phyloP scores from a whole-genome alignment of 2,888 invertebrate species.

The Helleia helle region DNA sequence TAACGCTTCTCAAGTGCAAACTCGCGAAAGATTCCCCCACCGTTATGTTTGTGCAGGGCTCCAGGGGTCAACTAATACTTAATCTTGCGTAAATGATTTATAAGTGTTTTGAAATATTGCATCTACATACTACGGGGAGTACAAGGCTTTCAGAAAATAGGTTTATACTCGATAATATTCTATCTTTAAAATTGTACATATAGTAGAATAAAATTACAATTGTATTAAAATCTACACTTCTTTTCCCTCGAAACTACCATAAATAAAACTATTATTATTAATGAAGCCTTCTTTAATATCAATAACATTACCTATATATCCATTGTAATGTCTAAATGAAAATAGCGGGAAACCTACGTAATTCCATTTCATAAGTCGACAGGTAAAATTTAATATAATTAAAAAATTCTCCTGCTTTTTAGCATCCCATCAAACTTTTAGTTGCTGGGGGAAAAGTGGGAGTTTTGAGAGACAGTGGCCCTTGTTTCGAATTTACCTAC shows the following conservation, averaged over 20 bases:
- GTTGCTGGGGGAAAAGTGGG: slow-evolving; percentile 12
- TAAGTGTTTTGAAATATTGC: slow-evolving; percentile 52
- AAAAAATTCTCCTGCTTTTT: neutral
- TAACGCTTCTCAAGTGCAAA: slow-evolving; percentile 31
- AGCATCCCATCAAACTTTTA: neutral
- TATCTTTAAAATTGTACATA: neutral
- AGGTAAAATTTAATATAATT: neutral
- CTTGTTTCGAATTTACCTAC: slow-evolving; percentile 55
- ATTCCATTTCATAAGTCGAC: neutral
- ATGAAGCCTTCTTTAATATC: too few relatives aligned
- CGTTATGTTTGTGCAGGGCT: slow-evolving; percentile 57
- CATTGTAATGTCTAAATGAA: too few relatives aligned
- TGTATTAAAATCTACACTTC: too few relatives aligned
- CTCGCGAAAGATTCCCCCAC: slow-evolving; percentile 36
- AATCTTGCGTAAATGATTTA: slow-evolving; percentile 71
- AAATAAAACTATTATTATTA: too few relatives aligned
- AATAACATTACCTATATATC: too few relatives aligned
- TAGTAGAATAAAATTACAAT: too few relatives aligned
- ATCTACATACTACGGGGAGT: slow-evolving; percentile 1
- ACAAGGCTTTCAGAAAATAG: neutral
- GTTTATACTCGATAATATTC: neutral
- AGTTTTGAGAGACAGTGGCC: slow-evolving; percentile 29
- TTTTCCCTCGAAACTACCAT: too few relatives aligned
- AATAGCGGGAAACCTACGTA: too few relatives aligned
- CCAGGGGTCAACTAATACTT: slow-evolving; percentile 69